These are phyloP conservation scores for mouse (Mus musculus) DNA, from an alignment of 2,113 vertebrate genomes.

Conservation along the genomic window GRCm39 chr16:87425501-87426000, in stretches of 20 bases:
- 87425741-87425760: background rate
- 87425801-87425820: background rate
- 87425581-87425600: background rate
- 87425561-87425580: background rate
- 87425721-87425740: background rate
- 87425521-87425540: background rate
- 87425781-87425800: background rate
- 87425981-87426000: no score
- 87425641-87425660: background rate
- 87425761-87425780: background rate
- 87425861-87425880: constrained; percentile 18
- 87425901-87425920: background rate
- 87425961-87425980: background rate
- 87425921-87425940: background rate
- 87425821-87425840: background rate
- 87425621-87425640: background rate
- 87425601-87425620: background rate
- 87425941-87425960: background rate
- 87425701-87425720: background rate
- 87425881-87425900: background rate
- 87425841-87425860: background rate
- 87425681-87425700: background rate
- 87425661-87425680: background rate
- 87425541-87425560: background rate
- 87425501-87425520: background rate